Percentiles rank a stretch among this genome's conserved stretches.
phyloP scores from a whole-genome alignment of 2,888 invertebrate species.

The Apamea crenata region DNA sequence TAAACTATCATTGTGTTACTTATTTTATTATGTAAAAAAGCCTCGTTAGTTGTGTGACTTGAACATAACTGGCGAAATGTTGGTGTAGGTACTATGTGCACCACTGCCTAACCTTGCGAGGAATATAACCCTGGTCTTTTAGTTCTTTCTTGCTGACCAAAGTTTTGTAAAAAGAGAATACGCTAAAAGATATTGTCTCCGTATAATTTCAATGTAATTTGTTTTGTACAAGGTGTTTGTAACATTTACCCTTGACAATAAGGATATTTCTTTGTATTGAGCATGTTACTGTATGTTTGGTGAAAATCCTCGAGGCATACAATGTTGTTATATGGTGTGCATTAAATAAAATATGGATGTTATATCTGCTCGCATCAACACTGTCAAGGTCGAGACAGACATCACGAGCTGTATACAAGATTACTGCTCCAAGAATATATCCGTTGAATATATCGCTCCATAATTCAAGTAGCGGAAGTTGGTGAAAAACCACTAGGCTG shows the following conservation, averaged over 20 bases:
- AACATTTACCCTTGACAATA: slow-evolving; percentile 14
- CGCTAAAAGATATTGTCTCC: background rate
- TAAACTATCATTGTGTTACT: background rate
- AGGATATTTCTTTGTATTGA: slow-evolving; percentile 33
- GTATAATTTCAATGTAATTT: slow-evolving; percentile 9
- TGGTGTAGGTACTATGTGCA: too few species aligned
- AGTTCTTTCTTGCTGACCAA: background rate
- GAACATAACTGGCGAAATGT: too few species aligned
- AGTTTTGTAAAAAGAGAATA: background rate
- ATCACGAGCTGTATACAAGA: background rate
- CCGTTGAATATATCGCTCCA: background rate
- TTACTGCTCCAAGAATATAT: background rate
- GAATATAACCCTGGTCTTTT: background rate
- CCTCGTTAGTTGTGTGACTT: background rate
- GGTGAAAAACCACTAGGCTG: too few species aligned
- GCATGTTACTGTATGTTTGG: slow-evolving; percentile 12
- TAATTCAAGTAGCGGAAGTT: background rate
- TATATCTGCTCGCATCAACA: slow-evolving; percentile 3
- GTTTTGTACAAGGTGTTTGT: slow-evolving; percentile 10
- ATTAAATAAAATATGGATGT: background rate
- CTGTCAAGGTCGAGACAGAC: slow-evolving; percentile 7
- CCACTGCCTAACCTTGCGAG: too few species aligned
- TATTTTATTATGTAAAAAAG: background rate
- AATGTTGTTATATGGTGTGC: slow-evolving; percentile 15
- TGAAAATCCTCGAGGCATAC: slow-evolving; percentile 11